Base-by-base conservation (phyloP, 1,140 invertebrate species). In the Camponotus floridanus region DNA sequence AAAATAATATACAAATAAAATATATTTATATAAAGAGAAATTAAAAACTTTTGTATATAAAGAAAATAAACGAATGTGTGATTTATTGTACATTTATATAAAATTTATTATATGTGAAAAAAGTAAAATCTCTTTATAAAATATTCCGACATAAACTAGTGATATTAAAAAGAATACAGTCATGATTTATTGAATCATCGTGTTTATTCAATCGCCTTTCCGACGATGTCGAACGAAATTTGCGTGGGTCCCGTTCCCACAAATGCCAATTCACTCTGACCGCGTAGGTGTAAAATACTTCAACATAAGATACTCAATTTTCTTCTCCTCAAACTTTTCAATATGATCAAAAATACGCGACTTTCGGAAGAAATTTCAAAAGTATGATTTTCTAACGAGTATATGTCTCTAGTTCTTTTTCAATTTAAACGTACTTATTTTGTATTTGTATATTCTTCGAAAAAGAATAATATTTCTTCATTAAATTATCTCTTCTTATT, bases 151-250 rank as follows among this genome's bases (percentile, higher is more conserved):
- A 9, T 6, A n/a, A 59, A 55, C 33, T 57, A 76, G 39, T n/a
- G 62, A 31, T 26, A 26, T 26, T 26, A 26, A 4, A n/a, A 64
- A 79, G 51, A 65, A 36, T 8, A 13, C 21, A 26, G 13, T 80
- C 39, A 39, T 57, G 42, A 80, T 51, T 70, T 55, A 80, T 73
- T 80, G 45, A 36, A 71, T 71, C 45, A 71, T 8, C 48, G 15
- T 15, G 57, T 78, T 42, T 26, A 33, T 45, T 15, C 51, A 36
- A 78, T 67, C n/a, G 45, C 21, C 36, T 48, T 64, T 36, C 42
- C 18, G 21, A 18, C 18, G 21, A 18, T 33, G 13, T 15, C 33
- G 31, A 45, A 45, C 13, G 18, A 45, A 45, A 9, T 21, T 45
- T 57, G 21, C 33, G 65, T 80, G 15, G 62, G 31, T 79, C 13